phyloP scores from a whole-genome alignment of 2,888 invertebrate species.

The Synergus laeviventris region DNA sequence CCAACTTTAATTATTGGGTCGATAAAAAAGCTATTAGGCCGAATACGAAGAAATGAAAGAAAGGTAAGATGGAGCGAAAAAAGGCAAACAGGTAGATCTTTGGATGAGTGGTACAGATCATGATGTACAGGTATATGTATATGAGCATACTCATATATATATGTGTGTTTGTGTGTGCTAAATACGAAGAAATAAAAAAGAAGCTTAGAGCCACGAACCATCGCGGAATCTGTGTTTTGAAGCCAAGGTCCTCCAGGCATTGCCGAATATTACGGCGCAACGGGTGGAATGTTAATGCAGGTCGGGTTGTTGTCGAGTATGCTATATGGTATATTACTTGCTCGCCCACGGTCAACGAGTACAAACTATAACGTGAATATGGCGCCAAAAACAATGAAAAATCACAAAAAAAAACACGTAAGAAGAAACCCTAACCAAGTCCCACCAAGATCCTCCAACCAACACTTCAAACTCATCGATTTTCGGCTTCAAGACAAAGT shows the following conservation, averaged over 20 bases:
- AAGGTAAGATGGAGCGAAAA: background rate
- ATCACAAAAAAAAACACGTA: background rate
- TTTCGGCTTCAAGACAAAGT: background rate
- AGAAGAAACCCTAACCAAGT: background rate
- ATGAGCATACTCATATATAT: background rate
- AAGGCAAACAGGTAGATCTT: background rate
- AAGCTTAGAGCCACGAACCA: constrained; percentile 43
- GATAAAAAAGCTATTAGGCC: background rate
- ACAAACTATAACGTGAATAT: background rate
- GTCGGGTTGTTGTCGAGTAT: constrained; percentile 55
- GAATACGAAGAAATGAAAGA: constrained; percentile 16
- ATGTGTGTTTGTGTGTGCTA: background rate
- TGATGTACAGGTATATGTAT: background rate
- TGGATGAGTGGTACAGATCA: constrained; percentile 3
- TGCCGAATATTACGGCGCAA: constrained; percentile 66
- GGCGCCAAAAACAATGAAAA: constrained; percentile 8
- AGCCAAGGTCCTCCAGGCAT: constrained; percentile 68
- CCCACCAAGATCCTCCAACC: background rate
- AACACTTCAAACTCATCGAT: background rate
- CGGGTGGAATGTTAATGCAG: constrained; percentile 65
- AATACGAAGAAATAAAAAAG: constrained; percentile 42
- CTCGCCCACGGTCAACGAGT: constrained; percentile 31
- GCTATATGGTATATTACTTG: constrained; percentile 19
- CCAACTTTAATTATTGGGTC: constrained; percentile 17
- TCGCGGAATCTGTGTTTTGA: constrained; percentile 67